These are phyloP conservation scores for Crotalus viridis DNA, from an alignment of 2,113 vertebrate genomes.

Conservation along the genomic window DNA sequence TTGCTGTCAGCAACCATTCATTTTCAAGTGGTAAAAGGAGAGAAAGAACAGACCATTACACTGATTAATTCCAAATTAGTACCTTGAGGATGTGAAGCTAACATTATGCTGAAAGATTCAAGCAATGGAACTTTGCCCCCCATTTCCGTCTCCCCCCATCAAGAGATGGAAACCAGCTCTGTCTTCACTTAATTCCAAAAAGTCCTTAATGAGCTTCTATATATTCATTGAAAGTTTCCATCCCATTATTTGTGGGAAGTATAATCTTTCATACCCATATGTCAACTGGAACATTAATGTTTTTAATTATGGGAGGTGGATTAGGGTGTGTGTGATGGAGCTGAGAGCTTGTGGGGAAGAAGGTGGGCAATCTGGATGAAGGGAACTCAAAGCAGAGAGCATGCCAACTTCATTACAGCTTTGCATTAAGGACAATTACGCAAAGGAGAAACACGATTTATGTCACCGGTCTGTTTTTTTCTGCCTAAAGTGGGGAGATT, in stretches of 20 bases:
- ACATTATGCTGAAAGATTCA: background rate
- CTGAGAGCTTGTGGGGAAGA: background rate
- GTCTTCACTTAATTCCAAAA: slow-evolving; percentile 21
- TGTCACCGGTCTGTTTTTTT: background rate
- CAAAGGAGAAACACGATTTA: background rate
- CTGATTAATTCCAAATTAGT: background rate
- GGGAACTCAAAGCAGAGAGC: background rate
- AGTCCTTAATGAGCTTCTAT: slow-evolving; percentile 34
- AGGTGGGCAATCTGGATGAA: background rate
- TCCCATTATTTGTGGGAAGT: background rate
- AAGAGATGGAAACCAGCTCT: background rate
- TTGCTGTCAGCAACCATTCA: background rate
- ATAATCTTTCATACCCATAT: slow-evolving; percentile 27
- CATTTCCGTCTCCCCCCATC: background rate
- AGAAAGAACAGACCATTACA: background rate
- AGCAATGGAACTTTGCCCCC: background rate
- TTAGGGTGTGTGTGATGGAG: background rate
- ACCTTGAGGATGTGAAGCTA: background rate
- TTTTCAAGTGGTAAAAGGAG: background rate
- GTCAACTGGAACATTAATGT: slow-evolving; percentile 38
- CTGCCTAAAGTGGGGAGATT: background rate
- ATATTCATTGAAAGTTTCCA: slow-evolving; percentile 45
- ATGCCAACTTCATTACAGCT: background rate
- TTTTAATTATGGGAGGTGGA: slow-evolving; percentile 56
- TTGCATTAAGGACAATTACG: background rate